phyloP scores from a whole-genome alignment of 1,140 invertebrate species.

The Heterodera carotae region DNA sequence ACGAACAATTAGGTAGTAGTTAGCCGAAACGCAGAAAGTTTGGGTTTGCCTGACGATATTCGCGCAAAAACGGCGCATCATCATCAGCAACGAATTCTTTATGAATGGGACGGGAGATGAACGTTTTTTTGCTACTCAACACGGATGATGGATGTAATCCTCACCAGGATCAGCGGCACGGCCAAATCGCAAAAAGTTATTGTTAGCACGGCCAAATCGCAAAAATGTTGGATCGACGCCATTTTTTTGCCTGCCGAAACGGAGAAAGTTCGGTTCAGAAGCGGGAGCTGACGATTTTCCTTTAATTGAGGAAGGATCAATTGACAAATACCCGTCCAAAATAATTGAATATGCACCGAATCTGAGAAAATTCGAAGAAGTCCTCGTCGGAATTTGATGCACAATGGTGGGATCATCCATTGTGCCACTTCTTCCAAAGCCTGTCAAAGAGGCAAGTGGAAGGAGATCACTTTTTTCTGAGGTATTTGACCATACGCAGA shows the following conservation, averaged over 20 bases:
- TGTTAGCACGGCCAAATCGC: slow-evolving; percentile 22
- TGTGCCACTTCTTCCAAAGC: background rate
- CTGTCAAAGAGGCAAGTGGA: background rate
- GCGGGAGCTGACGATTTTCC: slow-evolving; percentile 1
- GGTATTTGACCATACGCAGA: background rate
- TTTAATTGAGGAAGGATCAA: background rate
- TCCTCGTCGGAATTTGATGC: background rate
- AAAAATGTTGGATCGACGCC: slow-evolving; percentile 14
- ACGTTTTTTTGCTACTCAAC: too few species aligned
- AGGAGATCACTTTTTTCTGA: background rate
- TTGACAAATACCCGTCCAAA: background rate
- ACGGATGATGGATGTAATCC: background rate
- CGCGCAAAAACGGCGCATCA: slow-evolving; percentile 3
- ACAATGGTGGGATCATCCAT: background rate
- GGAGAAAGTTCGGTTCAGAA: slow-evolving; percentile 26
- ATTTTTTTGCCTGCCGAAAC: slow-evolving; percentile 10
- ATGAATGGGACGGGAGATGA: background rate
- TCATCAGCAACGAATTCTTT: background rate
- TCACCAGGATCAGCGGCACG: background rate
- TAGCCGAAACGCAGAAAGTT: slow-evolving; percentile 31
- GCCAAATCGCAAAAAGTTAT: slow-evolving; percentile 26
- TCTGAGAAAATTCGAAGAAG: slow-evolving; percentile 20
- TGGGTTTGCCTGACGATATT: slow-evolving; percentile 25
- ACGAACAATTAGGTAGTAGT: too few species aligned
- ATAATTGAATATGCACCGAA: slow-evolving; percentile 2